Base-by-base conservation (phyloP, 2,888 invertebrate genomes). In the Hedychridium roseum region DNA sequence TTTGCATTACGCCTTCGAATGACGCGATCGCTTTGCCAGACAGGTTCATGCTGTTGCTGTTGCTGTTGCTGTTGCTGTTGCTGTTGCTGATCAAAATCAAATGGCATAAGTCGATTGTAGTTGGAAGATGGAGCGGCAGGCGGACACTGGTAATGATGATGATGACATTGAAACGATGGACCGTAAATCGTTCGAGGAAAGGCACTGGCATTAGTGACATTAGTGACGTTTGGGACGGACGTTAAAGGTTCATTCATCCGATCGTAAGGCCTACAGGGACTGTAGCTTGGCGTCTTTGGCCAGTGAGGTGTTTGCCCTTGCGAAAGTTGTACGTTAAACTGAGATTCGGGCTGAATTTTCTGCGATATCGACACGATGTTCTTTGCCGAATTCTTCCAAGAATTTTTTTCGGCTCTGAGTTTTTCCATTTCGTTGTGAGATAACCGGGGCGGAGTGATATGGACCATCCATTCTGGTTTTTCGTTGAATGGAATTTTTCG, bases 401-500 rank as follows among this genome's bases (percentile, higher is more conserved):
- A 23, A 9, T 23, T 23, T 23, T 23, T 23, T 9, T 23, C 23
- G 16, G 5, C 27, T 2, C 5, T 46, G 18, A 50, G 4, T 12
- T 20, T 60, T 18, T 60, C 60, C 1, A 57, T 7, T n/a, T 63
- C 57, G 3, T 14, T 31, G 27, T 70, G 70, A 12, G 72, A 58
- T 15, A 69, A 51, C 6, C 68, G 57, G 1, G 70, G 56, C 1
- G 74, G 74, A 1, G 74, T 73, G 4, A 74, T 57, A 11, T 68
- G 70, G 9, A 57, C n/a, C 74, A 74, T 74, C 73, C 73, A 74
- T 14, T 74, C 71, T 0, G 74, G 73, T 31, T 73, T 73, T n/a
- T 64, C 68, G 15, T 71, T 66, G 2, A 50, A 42, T 7, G 46
- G 35, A 5, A 32, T 50, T 18, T 17, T 54, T 15, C 34, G 57